Conservation (phyloP, 2,113 vertebrate species). For the Nipponia nippon region DNA sequence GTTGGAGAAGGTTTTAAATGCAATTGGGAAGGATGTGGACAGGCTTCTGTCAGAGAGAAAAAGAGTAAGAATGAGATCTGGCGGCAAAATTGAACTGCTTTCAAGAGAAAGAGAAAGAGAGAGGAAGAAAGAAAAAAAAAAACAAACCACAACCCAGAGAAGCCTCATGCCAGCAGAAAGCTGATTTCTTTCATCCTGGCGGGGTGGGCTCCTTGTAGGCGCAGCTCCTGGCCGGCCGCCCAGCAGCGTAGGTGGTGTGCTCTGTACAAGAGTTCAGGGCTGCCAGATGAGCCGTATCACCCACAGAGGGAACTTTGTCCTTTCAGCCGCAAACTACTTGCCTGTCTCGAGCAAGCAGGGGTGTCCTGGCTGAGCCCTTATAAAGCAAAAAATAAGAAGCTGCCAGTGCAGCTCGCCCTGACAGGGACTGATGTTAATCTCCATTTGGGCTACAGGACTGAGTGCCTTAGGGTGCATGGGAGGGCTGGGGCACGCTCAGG, state of each 20-base stretch:
- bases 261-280: conserved; percentile 54
- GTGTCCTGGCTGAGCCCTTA: background rate
- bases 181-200: background rate
- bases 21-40: background rate
- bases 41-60: background rate
- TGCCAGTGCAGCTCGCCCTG: background rate
- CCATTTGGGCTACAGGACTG: background rate
- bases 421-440: background rate
- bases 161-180: background rate
- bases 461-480: fast-evolving
- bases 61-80: background rate
- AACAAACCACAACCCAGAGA: background rate
- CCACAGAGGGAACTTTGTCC: conserved; percentile 50
- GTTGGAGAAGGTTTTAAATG: background rate
- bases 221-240: background rate
- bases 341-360: background rate
- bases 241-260: conserved; percentile 35
- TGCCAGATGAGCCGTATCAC: conserved; percentile 36
- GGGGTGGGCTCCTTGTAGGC: background rate
- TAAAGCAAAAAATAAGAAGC: background rate
- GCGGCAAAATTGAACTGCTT: background rate
- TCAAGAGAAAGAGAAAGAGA: background rate
- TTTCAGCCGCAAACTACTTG: background rate
- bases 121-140: fast-evolving
- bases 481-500: background rate